Evolutionary conservation across 2,888 invertebrate genomes (phyloP), one percentile per base, ranked within the genome.

Genomic region (Gisinianus flammeolus): DNA sequence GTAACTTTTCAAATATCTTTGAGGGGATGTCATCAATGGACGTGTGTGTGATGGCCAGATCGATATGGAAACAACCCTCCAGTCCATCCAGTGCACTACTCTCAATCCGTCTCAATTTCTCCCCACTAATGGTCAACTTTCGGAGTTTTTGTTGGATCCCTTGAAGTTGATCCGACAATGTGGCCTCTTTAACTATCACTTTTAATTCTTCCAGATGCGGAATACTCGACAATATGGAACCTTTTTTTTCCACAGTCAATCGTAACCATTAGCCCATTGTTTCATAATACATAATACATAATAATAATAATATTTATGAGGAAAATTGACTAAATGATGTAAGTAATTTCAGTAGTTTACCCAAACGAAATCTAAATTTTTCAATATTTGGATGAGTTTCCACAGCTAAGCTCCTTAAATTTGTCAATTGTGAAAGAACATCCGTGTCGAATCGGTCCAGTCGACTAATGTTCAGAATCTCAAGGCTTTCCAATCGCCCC

Each of bases 121-220:
- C 87, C 30, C 96, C 96, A 80, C 92, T 93, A 80, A 96, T 92
- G 86, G 94, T 94, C 66, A 96, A 87, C 85, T 93, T 91, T 77
- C 92, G 90, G 66, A 96, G 89, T 86, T 94, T 94, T 62, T 92
- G 92, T 69, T 93, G 92, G 82, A 94, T 93, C 52, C 92, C 90
- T 84, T 93, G 91, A 78, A 96, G 88, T 86, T 94, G 94, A 81
- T 92, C 91, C 31, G 92, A 91, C 84, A 96, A 90, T 56, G 90
- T 88, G 26, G 91, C 89, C 85, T 95, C 95, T 80, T 91, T 90
- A 85, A 95, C 91, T 85, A 93, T 91, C 82, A 96, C 90, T 82
- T 92, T 91, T 80, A 95, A 88, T 85, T 92, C 92, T 85, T 92
- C 91, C 64, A 96, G 87, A 19, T 92, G 91, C 16, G 92, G 91